Evolutionary conservation across 2,113 vertebrate species (phyloP).

Genomic region (Nansenia antarctica): DNA sequence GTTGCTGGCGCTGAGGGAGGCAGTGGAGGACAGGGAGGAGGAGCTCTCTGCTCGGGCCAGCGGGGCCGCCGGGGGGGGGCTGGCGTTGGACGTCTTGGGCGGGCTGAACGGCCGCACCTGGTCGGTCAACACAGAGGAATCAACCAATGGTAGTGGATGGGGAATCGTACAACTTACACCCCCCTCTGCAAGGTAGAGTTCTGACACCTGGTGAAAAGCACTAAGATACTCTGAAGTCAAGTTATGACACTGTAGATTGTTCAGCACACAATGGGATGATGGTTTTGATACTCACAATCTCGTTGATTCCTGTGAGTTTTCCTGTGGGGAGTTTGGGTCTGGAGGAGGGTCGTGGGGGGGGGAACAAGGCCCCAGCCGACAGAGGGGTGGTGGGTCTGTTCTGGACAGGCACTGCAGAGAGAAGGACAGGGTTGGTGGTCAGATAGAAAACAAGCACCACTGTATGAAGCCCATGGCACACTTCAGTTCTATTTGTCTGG

Average conservation of each 20-base stretch:
- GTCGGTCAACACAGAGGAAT: constrained; percentile 2
- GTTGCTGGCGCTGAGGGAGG: constrained; percentile 91
- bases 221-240: background rate
- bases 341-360: constrained; percentile 92
- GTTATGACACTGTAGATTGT: background rate
- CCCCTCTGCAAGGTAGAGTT: background rate
- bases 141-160: background rate
- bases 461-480: background rate
- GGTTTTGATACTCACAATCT: constrained; percentile 85
- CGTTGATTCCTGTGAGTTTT: constrained; percentile 94
- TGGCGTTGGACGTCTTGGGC: constrained; percentile 82
- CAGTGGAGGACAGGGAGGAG: constrained; percentile 93
- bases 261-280: background rate
- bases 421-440: constrained; percentile 5
- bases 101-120: constrained; percentile 94
- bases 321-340: constrained; percentile 88
- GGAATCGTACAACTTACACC: background rate
- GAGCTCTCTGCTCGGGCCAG: constrained; percentile 95
- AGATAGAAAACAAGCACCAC: background rate
- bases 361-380: constrained; percentile 85
- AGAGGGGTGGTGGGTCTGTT: constrained; percentile 88
- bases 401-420: constrained; percentile 70
- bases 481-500: background rate
- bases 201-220: too few species aligned
- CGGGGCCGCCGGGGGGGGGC: constrained; percentile 87